Base-by-base conservation (phyloP, 2,888 invertebrate species). In the Merodon equestris region DNA sequence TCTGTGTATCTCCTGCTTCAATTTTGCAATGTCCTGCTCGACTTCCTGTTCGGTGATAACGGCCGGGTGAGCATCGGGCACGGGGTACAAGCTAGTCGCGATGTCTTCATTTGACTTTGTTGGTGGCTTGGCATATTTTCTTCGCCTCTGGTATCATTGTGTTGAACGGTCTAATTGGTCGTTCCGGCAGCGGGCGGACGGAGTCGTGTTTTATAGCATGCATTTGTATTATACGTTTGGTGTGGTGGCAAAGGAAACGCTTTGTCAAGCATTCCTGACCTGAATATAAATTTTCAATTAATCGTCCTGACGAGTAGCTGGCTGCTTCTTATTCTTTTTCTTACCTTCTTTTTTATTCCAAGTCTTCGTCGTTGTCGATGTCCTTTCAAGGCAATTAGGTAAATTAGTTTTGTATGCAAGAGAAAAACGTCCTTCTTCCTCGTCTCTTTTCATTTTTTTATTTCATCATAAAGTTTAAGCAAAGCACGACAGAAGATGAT, bases 281-380 rank as follows among this genome's bases (percentile, higher is more conserved):
- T 66, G 79, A 79, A 79, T 79, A 79, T 64, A 74, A 74, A 79
- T 79, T 79, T 79, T 79, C 79, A 79, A 79, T 79, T 79, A 79
- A 79, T 70, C 54, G 73, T 60, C 54, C 40, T 50, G 48, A 56
- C 64, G 74, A 73, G 56, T 48, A 27, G n/a, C 38, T 47, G 12
- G 7, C 14, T 14, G 2, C 7, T 27, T 27, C 27, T 27, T 27
- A 27, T 27, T 27, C 7, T 7, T 7, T 27, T 27, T 7, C 27
- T 4, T 27, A 4, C 7, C 27, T 27, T 27, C 27, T 27, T 27
- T 7, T 4, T 27, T 7, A 27, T 2, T n/a, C n/a, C n/a, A n/a
- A n/a, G n/a, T n/a, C 27, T 2, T 27, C 27, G 27, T 27, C 3
- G 27, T 27, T 2, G 27, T 27, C 27, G 27, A 27, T 27, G 27